A percentile compares a stretch with the other conserved stretches of the same genome.
Conservation (phyloP, 2,888 invertebrate species). For the Caenorhabditis sinica region DNA sequence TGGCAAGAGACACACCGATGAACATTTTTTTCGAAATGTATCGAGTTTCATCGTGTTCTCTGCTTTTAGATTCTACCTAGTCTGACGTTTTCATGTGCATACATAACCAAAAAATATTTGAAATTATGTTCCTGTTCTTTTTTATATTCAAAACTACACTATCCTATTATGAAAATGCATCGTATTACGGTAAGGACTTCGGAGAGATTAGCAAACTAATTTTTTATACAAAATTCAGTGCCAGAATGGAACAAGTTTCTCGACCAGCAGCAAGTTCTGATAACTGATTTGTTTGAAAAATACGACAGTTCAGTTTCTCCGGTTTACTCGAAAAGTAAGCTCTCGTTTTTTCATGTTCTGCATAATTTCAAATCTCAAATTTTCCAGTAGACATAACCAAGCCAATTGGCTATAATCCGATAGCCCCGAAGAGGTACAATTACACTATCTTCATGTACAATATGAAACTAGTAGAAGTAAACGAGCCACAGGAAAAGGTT, state of each 20-base stretch:
- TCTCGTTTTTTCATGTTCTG: background rate
- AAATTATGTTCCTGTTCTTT: no score
- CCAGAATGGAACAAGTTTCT: constrained; percentile 15
- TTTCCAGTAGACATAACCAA: background rate
- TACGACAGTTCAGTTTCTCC: constrained; percentile 10
- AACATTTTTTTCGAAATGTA: background rate
- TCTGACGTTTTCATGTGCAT: no score
- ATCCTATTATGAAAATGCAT: constrained; percentile 21
- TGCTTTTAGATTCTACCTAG: no score
- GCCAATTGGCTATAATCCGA: constrained; percentile 6
- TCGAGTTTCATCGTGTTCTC: background rate
- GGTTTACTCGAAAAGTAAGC: constrained; percentile 15
- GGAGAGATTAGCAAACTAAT: background rate
- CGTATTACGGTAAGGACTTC: constrained; percentile 19
- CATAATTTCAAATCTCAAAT: background rate
- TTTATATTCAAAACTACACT: background rate
- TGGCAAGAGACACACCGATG: background rate
- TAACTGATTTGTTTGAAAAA: constrained; percentile 13
- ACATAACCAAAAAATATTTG: no score
- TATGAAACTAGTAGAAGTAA: constrained; percentile 40
- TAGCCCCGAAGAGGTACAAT: constrained; percentile 13
- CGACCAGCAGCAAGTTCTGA: background rate
- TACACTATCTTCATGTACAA: constrained; percentile 43
- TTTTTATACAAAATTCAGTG: background rate
- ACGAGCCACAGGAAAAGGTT: constrained; percentile 30